Base-by-base conservation (phyloP, 35 echinoderm and acorn worm genomes). In the Lytechinus variegatus region DNA sequence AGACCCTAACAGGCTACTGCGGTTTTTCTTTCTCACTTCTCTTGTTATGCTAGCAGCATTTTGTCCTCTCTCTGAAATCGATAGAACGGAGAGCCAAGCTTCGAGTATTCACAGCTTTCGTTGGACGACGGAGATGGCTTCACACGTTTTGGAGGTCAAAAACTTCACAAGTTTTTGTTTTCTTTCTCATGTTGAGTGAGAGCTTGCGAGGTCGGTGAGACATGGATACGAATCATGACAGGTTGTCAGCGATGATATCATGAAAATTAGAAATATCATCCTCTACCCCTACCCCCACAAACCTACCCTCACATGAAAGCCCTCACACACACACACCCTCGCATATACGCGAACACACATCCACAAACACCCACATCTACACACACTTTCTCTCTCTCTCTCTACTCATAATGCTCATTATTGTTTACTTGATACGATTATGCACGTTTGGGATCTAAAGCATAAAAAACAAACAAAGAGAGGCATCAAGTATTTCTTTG, bases 11-110 rank as follows among this genome's bases (percentile, higher is more conserved):
- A 79, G 4, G 66, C 66, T 24, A 79, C 66, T n/a, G 66, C n/a
- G 66, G 66, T 79, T 79, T 79, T 79, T 79, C 66, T 79, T 79
- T 79, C 66, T 79, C 66, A 79, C 66, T 79, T 79, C 66, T 79
- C 16, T 79, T 79, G 66, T 79, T 79, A 79, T 79, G 19, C 66
- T 24, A 79, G 66, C 66, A 79, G 66, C 66, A 79, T 79, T 79
- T 79, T 79, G 66, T 79, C 66, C 66, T 79, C 14, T 79, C 19
- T 24, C 16, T 24, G 33, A 44, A 44, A 44, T 44, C 33, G 33
- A 44, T 44, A 79, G 66, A 19, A 11, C 19, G n/a, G 16, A 79
- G 6, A 5, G 66, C 66, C 66, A 79, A 24, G 66, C 66, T n/a
- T 16, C 19, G n/a, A 79, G 66, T 79, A 24, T 79, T 79, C 66